Percentiles rank a stretch among this genome's conserved stretches.
These are phyloP conservation scores for Kradibia gibbosae DNA, from an alignment of 1,140 invertebrate species.

Conservation along the genomic window DNA sequence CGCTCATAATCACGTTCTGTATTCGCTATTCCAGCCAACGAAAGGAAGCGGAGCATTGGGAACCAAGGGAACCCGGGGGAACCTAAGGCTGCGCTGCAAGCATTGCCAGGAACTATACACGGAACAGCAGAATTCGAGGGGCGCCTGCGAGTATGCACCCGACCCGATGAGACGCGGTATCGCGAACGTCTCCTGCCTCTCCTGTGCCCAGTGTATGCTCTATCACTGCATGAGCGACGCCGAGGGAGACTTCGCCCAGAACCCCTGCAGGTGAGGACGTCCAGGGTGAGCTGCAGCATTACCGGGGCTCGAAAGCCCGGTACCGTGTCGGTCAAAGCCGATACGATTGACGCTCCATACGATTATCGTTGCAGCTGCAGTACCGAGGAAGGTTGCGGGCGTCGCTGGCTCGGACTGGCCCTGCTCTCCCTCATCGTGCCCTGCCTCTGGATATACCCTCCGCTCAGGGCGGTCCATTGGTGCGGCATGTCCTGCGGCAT, in stretches of 20 bases:
- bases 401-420: constrained; percentile 87
- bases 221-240: constrained; percentile 94
- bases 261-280: constrained; percentile 79
- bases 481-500: constrained; percentile 84
- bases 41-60: constrained; percentile 23
- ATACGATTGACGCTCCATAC: not conserved
- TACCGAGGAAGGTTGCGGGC: constrained; percentile 74
- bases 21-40: constrained; percentile 18
- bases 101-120: constrained; percentile 83
- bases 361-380: constrained; percentile 66
- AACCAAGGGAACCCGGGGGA: constrained; percentile 54
- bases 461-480: constrained; percentile 86
- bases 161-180: constrained; percentile 87
- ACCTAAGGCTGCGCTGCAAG: constrained; percentile 69
- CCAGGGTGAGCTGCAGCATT: too few relatives aligned
- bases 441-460: constrained; percentile 94
- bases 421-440: constrained; percentile 91
- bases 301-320: too few relatives aligned
- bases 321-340: too few relatives aligned
- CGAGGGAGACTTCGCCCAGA: constrained; percentile 84
- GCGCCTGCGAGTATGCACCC: constrained; percentile 90
- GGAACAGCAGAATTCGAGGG: constrained; percentile 85
- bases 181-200: constrained; percentile 87
- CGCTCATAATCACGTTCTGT: not conserved
- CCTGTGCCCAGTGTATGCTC: constrained; percentile 88